Conservation (phyloP, 2,113 vertebrate species). For the Anthoscopus minutus region DNA sequence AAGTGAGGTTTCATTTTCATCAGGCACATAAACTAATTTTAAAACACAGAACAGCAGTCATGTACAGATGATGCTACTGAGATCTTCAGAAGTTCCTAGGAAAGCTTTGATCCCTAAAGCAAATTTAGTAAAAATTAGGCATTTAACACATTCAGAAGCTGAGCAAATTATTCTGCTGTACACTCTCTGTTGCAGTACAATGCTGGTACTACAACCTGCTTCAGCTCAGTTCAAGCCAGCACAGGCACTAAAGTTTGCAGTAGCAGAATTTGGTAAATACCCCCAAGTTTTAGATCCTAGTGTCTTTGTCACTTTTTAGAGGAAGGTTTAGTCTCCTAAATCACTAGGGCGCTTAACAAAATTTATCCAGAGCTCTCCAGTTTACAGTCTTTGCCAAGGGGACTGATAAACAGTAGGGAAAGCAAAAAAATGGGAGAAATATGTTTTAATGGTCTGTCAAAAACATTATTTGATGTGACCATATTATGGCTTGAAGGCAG, state of each 20-base stretch:
- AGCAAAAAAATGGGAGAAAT: neutral
- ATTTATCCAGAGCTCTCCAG: neutral
- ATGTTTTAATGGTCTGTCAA: conserved; percentile 5
- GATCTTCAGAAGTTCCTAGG: neutral
- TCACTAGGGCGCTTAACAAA: neutral
- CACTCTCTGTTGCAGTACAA: neutral
- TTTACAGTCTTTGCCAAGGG: neutral
- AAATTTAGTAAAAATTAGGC: neutral
- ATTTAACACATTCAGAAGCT: neutral
- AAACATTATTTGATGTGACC: neutral
- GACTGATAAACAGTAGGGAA: neutral
- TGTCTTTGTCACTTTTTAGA: neutral
- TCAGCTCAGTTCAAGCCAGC: neutral
- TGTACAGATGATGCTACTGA: neutral
- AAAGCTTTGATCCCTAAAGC: neutral
- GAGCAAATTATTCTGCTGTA: neutral
- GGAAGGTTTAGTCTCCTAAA: neutral
- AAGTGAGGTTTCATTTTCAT: neutral
- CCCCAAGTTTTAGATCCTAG: neutral
- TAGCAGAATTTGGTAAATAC: neutral
- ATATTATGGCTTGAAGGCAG: neutral
- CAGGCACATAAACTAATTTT: neutral
- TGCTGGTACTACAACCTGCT: neutral
- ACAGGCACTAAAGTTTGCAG: neutral
- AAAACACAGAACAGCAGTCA: neutral